Base-by-base conservation (phyloP, 2,797 vertebrate species). In the Arctocebus calabarensis region DNA sequence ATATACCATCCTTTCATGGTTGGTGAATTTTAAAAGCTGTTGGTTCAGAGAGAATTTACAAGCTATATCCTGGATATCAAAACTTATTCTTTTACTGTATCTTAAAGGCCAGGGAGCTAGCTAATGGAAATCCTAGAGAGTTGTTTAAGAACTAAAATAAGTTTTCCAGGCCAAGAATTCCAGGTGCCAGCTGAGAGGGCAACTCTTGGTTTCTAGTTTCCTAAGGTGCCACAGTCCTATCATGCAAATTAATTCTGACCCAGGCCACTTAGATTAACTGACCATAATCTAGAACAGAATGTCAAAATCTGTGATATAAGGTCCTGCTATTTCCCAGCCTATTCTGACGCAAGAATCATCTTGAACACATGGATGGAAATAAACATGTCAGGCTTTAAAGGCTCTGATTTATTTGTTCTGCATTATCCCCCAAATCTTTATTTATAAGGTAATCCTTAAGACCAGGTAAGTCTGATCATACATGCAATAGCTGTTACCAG, bases 11-110 rank as follows among this genome's bases (percentile, higher is more conserved):
- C 7, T 84, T 81, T 95, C 55, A 84, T 32, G 64, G 81, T 48
- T 96, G 94, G 97, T 23, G 20, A 75, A 74, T 84, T 96, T 95
- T 82, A 92, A 91, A 96, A 94, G 62, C 71, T 94, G 19, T 89
- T 90, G 88, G 85, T 52, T 89, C 57, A 74, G 57, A 95, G 78
- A n/a, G 23, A 96, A 71, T 90, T 91, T 91, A 84, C 13, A 94
- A 96, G 85, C 62, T 83, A 34, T 81, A 94, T 79, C 37, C 59
- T 40, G 81, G 62, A 85, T 34, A 84, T 85, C 37, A 23, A 90
- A 86, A 94, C 66, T 92, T 92, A 77, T 74, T 86, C 89, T 89
- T 92, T 85, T 84, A 71, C 19, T 77, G 70, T 93, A 84, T 83
- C 52, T 95, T 95, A 88, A 95, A 90, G 70, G 13, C 61, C 78